Percentiles rank a stretch among this genome's conserved stretches.
phyloP scores from a whole-genome alignment of 2,113 vertebrate genomes.

The Oxyura jamaicensis region DNA sequence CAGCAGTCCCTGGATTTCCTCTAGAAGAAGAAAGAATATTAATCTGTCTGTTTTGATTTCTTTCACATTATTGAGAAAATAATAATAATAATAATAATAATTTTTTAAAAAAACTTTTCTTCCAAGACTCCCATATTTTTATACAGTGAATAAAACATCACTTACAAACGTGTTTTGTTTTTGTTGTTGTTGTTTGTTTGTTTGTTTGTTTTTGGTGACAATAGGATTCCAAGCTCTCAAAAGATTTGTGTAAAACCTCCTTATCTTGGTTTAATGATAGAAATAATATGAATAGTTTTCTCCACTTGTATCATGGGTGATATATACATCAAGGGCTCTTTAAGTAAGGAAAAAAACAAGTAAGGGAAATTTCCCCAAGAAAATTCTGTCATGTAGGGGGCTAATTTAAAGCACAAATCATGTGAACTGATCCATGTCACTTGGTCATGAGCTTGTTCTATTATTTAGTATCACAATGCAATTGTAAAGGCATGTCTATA shows the following conservation, averaged over 20 bases:
- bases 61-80: not conserved
- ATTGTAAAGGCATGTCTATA: not conserved
- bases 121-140: not conserved
- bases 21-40: not conserved
- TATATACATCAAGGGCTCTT: not conserved
- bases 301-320: not conserved
- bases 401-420: not conserved
- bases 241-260: not conserved
- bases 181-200: not conserved
- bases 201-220: not conserved
- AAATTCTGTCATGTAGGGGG: not conserved
- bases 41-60: not conserved
- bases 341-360: not conserved
- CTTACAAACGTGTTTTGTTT: not conserved
- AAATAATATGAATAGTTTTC: not conserved
- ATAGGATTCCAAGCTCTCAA: not conserved
- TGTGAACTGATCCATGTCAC: not conserved
- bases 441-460: not conserved
- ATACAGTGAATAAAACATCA: not conserved
- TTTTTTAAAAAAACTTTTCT: no score
- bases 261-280: not conserved
- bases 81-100: no score
- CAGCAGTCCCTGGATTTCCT: not conserved
- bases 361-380: not conserved
- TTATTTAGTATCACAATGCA: not conserved